phyloP scores from a whole-genome alignment of 2,113 vertebrate species.

The Tenrec ecaudatus region DNA sequence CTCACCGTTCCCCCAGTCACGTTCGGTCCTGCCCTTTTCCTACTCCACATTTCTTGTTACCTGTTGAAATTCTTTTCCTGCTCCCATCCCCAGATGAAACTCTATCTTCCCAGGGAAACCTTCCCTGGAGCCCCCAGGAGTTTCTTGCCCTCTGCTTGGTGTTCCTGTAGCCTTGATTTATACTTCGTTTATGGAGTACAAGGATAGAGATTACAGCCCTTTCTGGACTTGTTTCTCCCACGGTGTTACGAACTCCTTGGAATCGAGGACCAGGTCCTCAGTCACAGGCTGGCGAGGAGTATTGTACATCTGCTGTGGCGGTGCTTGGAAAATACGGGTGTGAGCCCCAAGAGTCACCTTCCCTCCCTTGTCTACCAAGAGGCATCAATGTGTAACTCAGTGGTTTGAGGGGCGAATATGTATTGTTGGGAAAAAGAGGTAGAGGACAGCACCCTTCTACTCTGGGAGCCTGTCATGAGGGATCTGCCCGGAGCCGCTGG shows the following conservation, averaged over 20 bases:
- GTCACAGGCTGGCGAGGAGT: neutral
- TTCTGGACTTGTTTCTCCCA: conserved; percentile 40
- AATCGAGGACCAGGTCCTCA: conserved; percentile 15
- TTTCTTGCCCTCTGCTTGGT: conserved; percentile 56
- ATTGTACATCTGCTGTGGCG: neutral
- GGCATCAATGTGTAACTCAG: neutral
- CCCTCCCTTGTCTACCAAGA: neutral
- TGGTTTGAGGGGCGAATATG: neutral
- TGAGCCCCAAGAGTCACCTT: neutral
- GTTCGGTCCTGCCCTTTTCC: conserved; percentile 28
- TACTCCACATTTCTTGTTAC: conserved; percentile 58
- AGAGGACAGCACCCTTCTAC: neutral
- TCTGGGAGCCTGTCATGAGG: fast-evolving
- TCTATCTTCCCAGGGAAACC: conserved; percentile 64
- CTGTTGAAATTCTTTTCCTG: conserved; percentile 65
- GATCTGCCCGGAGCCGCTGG: neutral
- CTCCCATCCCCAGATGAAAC: conserved; percentile 57
- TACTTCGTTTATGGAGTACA: conserved; percentile 41
- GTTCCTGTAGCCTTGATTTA: conserved; percentile 63
- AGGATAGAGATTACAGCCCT: conserved; percentile 61
- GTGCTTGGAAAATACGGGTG: neutral
- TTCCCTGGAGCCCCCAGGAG: conserved; percentile 40
- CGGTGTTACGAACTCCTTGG: conserved; percentile 37
- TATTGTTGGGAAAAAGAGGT: neutral
- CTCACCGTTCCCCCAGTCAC: neutral